Conservation (phyloP, 1,140 invertebrate genomes). For the Lepidurus apus region DNA sequence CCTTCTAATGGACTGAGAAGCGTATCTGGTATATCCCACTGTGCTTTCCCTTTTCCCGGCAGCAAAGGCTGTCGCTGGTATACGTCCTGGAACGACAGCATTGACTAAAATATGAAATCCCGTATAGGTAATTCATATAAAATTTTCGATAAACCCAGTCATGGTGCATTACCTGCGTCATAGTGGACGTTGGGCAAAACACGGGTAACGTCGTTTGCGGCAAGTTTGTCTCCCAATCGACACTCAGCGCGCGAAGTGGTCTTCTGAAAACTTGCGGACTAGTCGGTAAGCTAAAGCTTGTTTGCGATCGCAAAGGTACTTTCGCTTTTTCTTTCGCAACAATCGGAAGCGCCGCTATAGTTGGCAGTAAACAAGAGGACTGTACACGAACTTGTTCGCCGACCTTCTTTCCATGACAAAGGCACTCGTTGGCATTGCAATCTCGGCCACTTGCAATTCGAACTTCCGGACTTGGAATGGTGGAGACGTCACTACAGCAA, state of each 20-base stretch:
- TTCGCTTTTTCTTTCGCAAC: not conserved
- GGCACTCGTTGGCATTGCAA: not conserved
- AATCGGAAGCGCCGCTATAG: not conserved
- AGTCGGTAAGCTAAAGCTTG: not conserved
- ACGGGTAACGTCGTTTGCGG: not conserved
- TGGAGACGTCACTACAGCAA: not conserved
- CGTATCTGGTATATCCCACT: slow-evolving; percentile 9
- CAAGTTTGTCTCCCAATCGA: not conserved
- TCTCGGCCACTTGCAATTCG: not conserved
- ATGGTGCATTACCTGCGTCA: not conserved
- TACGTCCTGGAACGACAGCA: not conserved
- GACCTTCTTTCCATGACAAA: not conserved
- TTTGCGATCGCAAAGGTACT: not conserved
- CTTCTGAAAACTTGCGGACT: not conserved
- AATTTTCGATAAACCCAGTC: too few relatives aligned
- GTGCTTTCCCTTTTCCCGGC: not conserved
- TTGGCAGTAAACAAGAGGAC: not conserved
- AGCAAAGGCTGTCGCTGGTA: slow-evolving; percentile 28
- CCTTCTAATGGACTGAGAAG: not conserved
- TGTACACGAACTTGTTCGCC: not conserved
- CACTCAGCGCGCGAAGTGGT: not conserved
- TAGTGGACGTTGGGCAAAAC: not conserved
- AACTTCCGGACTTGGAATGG: not conserved
- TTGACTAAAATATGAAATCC: not conserved
- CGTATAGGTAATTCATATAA: not conserved